Conservation (phyloP, 2,888 invertebrate species). For the Bugulina stolonifera region DNA sequence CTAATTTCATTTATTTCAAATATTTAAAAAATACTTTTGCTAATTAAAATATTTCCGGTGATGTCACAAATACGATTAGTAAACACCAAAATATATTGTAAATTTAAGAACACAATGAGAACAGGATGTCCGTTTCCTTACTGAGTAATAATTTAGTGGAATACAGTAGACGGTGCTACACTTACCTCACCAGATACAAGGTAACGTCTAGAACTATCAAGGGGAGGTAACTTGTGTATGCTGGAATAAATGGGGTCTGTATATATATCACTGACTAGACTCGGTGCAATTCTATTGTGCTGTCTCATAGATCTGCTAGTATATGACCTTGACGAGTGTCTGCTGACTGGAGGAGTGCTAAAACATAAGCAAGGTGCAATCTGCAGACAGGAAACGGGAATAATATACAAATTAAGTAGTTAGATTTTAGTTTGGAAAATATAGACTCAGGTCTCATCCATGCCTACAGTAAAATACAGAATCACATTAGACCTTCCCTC, state of each 20-base stretch:
- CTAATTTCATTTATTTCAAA: no score
- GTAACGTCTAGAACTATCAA: neutral
- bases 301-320: neutral
- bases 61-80: neutral
- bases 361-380: no score
- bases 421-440: no score
- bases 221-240: slow-evolving; percentile 4
- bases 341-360: neutral
- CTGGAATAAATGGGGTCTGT: neutral
- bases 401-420: no score
- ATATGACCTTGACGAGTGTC: neutral
- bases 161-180: no score
- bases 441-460: no score
- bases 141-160: no score
- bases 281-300: slow-evolving; percentile 10
- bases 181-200: slow-evolving; percentile 12
- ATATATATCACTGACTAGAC: neutral
- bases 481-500: no score
- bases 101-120: neutral
- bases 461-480: no score
- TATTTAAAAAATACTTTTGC: neutral
- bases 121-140: no score
- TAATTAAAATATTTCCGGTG: neutral
- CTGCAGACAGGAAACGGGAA: no score
- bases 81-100: neutral